Conservation (phyloP, 2,797 vertebrate genomes). For the Zalophus californianus region DNA sequence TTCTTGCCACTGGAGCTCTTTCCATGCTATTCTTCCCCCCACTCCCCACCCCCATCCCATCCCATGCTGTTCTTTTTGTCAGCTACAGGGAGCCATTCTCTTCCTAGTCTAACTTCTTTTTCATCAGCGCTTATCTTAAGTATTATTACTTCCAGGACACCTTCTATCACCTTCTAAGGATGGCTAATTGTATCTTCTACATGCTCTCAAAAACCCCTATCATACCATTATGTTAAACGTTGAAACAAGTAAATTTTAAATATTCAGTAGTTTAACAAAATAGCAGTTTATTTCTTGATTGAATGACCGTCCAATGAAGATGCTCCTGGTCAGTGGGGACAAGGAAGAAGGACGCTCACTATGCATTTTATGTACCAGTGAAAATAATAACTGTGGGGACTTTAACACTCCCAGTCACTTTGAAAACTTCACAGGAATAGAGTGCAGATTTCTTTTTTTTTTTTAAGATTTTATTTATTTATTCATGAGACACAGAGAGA, state of each 20-base stretch:
- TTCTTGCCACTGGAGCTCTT: not conserved
- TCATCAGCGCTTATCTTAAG: not conserved
- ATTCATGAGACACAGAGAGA: too few species aligned
- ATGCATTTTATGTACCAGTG: not conserved
- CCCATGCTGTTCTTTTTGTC: not conserved
- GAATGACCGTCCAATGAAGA: not conserved
- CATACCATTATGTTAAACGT: not conserved
- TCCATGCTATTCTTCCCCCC: too few species aligned
- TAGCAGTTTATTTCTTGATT: not conserved
- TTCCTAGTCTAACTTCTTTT: not conserved
- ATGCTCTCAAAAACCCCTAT: too few species aligned
- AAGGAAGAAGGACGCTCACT: not conserved
- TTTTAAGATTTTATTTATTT: too few species aligned
- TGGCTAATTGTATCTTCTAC: too few species aligned
- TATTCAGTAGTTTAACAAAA: not conserved
- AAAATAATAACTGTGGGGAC: not conserved
- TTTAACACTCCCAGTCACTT: not conserved
- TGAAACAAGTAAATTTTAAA: not conserved
- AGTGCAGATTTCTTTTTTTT: not conserved
- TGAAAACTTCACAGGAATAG: not conserved
- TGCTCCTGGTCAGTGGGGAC: not conserved
- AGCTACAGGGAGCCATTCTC: not conserved
- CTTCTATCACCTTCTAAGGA: not conserved
- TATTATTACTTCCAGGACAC: not conserved
- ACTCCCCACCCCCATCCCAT: too few species aligned